phyloP scores from a whole-genome alignment of 2,113 vertebrate species.

The Oryzias javanicus region DNA sequence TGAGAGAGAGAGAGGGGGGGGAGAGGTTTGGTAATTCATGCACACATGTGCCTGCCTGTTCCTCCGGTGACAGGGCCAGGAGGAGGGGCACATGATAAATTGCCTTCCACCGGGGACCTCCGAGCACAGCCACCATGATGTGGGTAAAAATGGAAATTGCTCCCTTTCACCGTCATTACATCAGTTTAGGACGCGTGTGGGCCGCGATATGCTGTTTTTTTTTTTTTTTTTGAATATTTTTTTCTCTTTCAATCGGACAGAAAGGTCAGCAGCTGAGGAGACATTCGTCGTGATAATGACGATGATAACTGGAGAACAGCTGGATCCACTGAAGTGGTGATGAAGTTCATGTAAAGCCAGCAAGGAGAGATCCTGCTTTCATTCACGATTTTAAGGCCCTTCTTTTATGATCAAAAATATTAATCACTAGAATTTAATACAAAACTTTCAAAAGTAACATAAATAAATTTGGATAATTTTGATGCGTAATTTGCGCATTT shows the following conservation, averaged over 20 bases:
- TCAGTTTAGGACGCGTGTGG: conserved; percentile 81
- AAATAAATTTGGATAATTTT: no score
- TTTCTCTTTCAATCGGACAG: background rate
- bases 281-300: conserved; percentile 22
- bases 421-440: no score
- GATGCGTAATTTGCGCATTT: no score
- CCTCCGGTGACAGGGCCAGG: conserved; percentile 77
- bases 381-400: background rate
- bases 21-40: conserved; percentile 75
- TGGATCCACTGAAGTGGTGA: conserved; percentile 24
- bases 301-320: conserved; percentile 18
- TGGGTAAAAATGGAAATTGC: conserved; percentile 82
- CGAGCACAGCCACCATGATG: conserved; percentile 78
- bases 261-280: conserved; percentile 16
- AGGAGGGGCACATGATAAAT: conserved; percentile 83
- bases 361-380: background rate
- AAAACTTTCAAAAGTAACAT: no score
- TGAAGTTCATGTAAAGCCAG: background rate
- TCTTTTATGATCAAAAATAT: background rate
- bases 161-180: conserved; percentile 82
- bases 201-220: conserved; percentile 38
- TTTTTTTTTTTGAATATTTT: conserved; percentile 7
- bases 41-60: conserved; percentile 81
- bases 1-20: conserved; percentile 17
- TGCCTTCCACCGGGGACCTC: conserved; percentile 80